phyloP scores from a whole-genome alignment of 2,888 invertebrate genomes.

The Sicus ferrugineus region DNA sequence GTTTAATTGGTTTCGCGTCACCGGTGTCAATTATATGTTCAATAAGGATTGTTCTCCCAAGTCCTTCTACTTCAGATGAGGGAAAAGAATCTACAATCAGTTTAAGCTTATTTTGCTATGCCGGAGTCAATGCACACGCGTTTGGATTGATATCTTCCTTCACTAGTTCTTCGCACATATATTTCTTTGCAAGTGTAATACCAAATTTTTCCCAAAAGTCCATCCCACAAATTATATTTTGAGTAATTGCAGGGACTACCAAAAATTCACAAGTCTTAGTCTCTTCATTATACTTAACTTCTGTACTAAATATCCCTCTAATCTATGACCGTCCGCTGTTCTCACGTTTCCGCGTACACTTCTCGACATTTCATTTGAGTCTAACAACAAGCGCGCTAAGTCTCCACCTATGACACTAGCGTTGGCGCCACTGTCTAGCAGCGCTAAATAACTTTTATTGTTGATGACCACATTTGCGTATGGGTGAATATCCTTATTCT shows the following conservation, averaged over 20 bases:
- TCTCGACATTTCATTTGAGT: background rate
- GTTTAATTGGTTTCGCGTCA: slow-evolving; percentile 37
- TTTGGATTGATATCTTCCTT: background rate
- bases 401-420: background rate
- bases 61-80: too few species aligned
- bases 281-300: background rate
- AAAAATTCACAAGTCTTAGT: background rate
- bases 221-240: slow-evolving; percentile 17
- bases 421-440: slow-evolving; percentile 8
- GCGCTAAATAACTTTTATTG: background rate
- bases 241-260: background rate
- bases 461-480: background rate
- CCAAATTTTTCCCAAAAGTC: slow-evolving; percentile 14
- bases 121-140: background rate
- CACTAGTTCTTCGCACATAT: background rate
- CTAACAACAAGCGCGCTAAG: background rate
- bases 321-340: background rate
- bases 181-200: slow-evolving; percentile 2
- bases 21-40: slow-evolving; percentile 40
- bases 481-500: too few species aligned
- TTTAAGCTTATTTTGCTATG: background rate
- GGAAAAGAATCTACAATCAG: background rate
- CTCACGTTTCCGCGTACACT: background rate
- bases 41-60: too few species aligned
- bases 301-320: background rate